Conservation (phyloP, 2,113 vertebrate species). For the Ammospiza caudacuta region DNA sequence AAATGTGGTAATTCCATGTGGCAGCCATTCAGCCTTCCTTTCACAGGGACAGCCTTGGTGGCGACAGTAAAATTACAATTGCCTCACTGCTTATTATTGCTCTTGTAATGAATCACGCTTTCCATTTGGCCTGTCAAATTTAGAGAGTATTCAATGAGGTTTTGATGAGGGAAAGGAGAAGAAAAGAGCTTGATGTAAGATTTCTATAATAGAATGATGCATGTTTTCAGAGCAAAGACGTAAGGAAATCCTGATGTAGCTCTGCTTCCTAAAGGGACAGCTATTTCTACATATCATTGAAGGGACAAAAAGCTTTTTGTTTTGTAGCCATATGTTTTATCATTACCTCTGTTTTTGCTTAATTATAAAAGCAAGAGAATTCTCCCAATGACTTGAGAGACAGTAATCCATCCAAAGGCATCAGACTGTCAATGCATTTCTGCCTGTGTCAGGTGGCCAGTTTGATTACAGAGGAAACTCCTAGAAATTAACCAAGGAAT, state of each 20-base stretch:
- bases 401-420: not conserved
- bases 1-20: not conserved
- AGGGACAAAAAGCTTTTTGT: not conserved
- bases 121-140: slow-evolving; percentile 16
- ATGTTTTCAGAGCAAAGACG: not conserved
- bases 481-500: not conserved
- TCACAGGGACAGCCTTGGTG: not conserved
- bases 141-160: not conserved
- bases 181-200: not conserved
- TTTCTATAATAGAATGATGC: not conserved
- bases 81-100: not conserved
- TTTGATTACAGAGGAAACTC: not conserved
- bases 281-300: not conserved
- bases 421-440: not conserved
- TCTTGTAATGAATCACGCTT: not conserved
- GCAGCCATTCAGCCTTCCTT: not conserved
- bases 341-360: not conserved
- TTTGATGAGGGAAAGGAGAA: not conserved
- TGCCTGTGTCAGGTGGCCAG: not conserved
- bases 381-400: not conserved
- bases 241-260: not conserved
- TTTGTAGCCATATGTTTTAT: not conserved
- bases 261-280: not conserved
- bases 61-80: not conserved
- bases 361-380: not conserved